Percentiles rank a stretch among this genome's conserved stretches.
These are phyloP conservation scores for Hybos culiciformis DNA, from an alignment of 2,888 invertebrate species.

Conservation along the genomic window DNA sequence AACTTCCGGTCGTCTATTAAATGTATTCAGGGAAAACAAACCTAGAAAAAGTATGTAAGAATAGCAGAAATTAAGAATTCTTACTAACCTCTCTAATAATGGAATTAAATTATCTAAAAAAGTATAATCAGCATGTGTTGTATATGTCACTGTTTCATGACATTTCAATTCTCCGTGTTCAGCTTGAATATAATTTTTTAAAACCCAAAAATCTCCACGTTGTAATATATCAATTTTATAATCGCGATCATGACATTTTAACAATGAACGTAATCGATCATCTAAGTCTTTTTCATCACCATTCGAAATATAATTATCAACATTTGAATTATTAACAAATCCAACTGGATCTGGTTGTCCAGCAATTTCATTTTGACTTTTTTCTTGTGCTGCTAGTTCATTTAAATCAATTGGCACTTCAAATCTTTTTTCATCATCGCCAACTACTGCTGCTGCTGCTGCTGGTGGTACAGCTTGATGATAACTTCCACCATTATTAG, in stretches of 20 bases:
- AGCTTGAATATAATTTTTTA: slow-evolving; percentile 73
- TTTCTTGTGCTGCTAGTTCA: slow-evolving; percentile 8
- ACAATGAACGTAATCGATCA: slow-evolving; percentile 29
- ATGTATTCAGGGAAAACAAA: no score
- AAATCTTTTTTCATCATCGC: slow-evolving; percentile 14
- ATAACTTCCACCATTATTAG: neutral
- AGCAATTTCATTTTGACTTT: slow-evolving; percentile 8
- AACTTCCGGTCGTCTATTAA: no score
- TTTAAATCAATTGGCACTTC: slow-evolving; percentile 18
- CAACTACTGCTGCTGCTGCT: slow-evolving; percentile 18
- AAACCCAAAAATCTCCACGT: slow-evolving; percentile 74
- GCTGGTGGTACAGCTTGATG: slow-evolving; percentile 14
- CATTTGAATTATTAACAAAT: slow-evolving; percentile 26
- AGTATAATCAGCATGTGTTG: slow-evolving; percentile 83
- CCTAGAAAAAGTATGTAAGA: no score
- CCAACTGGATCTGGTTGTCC: slow-evolving; percentile 13
- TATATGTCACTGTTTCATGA: slow-evolving; percentile 78
- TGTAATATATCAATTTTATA: slow-evolving; percentile 48
- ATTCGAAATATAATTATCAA: slow-evolving; percentile 28
- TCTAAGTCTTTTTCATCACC: slow-evolving; percentile 34
- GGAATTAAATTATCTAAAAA: slow-evolving; percentile 82
- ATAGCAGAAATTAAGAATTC: no score
- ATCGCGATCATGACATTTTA: slow-evolving; percentile 51
- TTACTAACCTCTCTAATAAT: slow-evolving; percentile 56
- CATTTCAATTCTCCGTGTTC: slow-evolving; percentile 54